phyloP scores from a whole-genome alignment of 2,888 invertebrate genomes.

The Perizoma flavofasciatum region DNA sequence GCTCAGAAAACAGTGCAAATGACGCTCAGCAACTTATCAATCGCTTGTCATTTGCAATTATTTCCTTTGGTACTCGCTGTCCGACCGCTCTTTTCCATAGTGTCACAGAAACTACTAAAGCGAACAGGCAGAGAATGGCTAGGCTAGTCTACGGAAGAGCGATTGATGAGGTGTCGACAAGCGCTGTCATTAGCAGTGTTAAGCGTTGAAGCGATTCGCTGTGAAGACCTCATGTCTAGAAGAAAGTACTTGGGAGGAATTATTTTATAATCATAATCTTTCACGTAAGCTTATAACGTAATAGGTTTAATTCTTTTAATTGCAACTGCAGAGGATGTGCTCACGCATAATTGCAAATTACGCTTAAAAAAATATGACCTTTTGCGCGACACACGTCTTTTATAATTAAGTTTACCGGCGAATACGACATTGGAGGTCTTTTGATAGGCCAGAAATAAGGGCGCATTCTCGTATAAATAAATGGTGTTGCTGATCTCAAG shows the following conservation, averaged over 20 bases:
- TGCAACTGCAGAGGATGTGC: constrained; percentile 52
- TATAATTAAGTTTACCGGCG: constrained; percentile 51
- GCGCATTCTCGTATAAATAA: neutral
- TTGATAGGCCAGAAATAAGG: constrained; percentile 1
- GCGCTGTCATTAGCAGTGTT: too few species aligned
- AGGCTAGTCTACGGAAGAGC: too few species aligned
- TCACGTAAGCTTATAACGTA: constrained; percentile 54
- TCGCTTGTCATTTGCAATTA: too few species aligned
- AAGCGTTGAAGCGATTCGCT: too few species aligned
- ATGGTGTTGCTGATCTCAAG: too few species aligned
- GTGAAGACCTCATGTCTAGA: too few species aligned
- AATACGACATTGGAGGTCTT: constrained; percentile 39
- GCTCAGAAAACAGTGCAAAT: neutral
- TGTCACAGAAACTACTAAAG: neutral
- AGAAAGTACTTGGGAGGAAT: constrained; percentile 43
- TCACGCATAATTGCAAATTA: constrained; percentile 64
- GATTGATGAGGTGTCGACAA: too few species aligned
- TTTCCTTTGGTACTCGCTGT: too few species aligned
- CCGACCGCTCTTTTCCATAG: too few species aligned
- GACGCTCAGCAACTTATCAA: too few species aligned
- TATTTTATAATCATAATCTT: constrained; percentile 58
- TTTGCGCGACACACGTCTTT: constrained; percentile 55
- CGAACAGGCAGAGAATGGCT: neutral
- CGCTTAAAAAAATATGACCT: constrained; percentile 66
- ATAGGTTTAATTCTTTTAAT: constrained; percentile 70